Percentiles rank a stretch among this genome's conserved stretches.
Evolutionary conservation across 2,797 vertebrate genomes (phyloP).

Genomic region (Cheirogaleus major): DNA sequence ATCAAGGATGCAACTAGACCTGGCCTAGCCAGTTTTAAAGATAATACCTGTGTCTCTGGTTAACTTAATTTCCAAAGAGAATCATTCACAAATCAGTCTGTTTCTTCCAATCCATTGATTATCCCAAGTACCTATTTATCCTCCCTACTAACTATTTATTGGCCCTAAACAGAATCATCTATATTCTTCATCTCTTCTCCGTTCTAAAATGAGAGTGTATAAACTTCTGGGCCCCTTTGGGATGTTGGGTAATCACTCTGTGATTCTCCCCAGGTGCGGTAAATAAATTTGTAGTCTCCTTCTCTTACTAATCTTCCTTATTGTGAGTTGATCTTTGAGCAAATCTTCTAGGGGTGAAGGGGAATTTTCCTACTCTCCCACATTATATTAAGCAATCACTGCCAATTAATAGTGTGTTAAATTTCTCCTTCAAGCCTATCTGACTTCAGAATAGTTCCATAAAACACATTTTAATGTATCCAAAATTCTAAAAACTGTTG

Average conservation of each 20-base stretch:
- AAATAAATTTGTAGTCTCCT: background rate
- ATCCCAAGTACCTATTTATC: background rate
- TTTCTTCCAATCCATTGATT: background rate
- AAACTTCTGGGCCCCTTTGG: background rate
- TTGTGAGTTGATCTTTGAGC: background rate
- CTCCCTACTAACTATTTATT: background rate
- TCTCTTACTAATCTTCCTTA: background rate
- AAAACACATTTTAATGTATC: background rate
- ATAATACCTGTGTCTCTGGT: background rate
- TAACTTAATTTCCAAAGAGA: background rate
- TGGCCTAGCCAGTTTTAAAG: background rate
- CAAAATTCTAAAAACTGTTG: background rate
- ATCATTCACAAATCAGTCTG: background rate
- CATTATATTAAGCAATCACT: too few relatives aligned
- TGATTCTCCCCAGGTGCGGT: background rate
- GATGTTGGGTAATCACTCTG: background rate
- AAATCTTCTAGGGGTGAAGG: background rate
- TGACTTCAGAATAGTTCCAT: background rate
- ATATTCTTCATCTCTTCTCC: background rate
- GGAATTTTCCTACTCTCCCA: background rate
- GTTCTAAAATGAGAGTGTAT: background rate
- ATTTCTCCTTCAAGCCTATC: background rate
- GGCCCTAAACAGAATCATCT: background rate
- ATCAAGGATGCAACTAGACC: background rate
- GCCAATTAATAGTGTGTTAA: rapidly evolving